Evolutionary conservation across 2,113 vertebrate species (phyloP).

Genomic region (Notiomystis cincta): DNA sequence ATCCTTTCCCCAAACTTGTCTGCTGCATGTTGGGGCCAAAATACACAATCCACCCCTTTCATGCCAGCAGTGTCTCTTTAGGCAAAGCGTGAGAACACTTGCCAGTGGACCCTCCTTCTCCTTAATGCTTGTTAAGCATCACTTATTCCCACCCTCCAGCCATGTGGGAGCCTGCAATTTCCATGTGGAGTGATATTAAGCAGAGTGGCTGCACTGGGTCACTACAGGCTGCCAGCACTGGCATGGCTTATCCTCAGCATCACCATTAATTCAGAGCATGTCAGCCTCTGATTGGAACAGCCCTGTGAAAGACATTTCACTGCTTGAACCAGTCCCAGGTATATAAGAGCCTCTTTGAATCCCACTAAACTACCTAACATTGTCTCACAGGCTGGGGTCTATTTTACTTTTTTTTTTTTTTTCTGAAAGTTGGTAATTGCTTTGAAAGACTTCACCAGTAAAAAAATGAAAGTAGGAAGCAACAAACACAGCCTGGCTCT

Average conservation of each 20-base stretch:
- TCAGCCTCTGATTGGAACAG: background rate
- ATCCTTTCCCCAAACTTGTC: background rate
- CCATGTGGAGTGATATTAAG: background rate
- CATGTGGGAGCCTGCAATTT: background rate
- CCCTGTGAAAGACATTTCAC: background rate
- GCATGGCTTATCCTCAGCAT: background rate
- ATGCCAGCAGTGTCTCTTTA: background rate
- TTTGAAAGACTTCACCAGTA: background rate
- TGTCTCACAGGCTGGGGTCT: background rate
- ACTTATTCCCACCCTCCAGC: background rate
- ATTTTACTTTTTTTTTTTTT: background rate
- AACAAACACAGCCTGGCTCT: background rate
- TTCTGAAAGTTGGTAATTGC: background rate
- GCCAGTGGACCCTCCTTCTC: background rate
- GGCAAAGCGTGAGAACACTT: background rate
- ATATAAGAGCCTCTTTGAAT: background rate
- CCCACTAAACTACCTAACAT: background rate
- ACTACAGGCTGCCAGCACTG: background rate
- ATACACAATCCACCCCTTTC: conserved; percentile 10
- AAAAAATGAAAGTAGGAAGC: background rate
- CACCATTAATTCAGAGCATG: background rate
- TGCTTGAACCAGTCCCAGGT: background rate
- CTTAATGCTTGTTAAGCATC: background rate
- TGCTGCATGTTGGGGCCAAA: background rate
- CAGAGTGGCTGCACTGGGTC: background rate